Percentiles rank a stretch among this genome's conserved stretches.
Conservation (phyloP, 1,140 invertebrate species). For the Drosophila arawakana region DNA sequence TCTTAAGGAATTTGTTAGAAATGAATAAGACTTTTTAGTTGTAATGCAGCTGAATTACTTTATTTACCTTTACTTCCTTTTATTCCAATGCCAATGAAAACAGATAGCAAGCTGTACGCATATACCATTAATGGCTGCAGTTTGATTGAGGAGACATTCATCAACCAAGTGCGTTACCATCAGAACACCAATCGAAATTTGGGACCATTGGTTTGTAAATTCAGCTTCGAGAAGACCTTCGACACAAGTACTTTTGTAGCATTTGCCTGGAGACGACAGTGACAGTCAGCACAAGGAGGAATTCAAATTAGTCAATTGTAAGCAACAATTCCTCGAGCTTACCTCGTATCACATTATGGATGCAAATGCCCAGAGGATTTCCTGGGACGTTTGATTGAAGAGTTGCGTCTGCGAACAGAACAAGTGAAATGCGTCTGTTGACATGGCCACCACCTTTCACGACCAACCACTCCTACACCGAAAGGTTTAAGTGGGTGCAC, state of each 20-base stretch:
- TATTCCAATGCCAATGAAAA: not conserved
- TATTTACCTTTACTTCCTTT: not conserved
- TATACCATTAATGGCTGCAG: slow-evolving; percentile 52
- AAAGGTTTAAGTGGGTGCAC: slow-evolving; percentile 37
- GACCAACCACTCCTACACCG: slow-evolving; percentile 18
- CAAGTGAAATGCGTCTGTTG: slow-evolving; percentile 48
- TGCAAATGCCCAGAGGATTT: slow-evolving; percentile 19
- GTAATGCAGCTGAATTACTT: no score
- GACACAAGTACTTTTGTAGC: slow-evolving; percentile 53
- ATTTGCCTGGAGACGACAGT: slow-evolving; percentile 56
- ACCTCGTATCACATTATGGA: not conserved
- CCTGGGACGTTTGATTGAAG: slow-evolving; percentile 11
- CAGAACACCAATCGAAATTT: slow-evolving; percentile 30
- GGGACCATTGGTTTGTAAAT: slow-evolving; percentile 42
- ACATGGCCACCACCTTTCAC: not conserved
- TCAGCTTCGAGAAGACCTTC: slow-evolving; percentile 31
- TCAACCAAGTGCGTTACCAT: slow-evolving; percentile 55
- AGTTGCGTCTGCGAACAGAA: slow-evolving; percentile 20
- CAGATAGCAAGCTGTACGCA: slow-evolving; percentile 49
- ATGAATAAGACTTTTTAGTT: no score
- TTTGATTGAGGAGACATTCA: slow-evolving; percentile 40
- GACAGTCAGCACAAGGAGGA: not conserved
- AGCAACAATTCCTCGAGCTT: slow-evolving; percentile 36
- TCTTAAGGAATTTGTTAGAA: no score
- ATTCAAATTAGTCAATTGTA: slow-evolving; percentile 22